These are phyloP conservation scores for Notothenia coriiceps DNA, from an alignment of 2,113 vertebrate species.

Conservation along the genomic window DNA sequence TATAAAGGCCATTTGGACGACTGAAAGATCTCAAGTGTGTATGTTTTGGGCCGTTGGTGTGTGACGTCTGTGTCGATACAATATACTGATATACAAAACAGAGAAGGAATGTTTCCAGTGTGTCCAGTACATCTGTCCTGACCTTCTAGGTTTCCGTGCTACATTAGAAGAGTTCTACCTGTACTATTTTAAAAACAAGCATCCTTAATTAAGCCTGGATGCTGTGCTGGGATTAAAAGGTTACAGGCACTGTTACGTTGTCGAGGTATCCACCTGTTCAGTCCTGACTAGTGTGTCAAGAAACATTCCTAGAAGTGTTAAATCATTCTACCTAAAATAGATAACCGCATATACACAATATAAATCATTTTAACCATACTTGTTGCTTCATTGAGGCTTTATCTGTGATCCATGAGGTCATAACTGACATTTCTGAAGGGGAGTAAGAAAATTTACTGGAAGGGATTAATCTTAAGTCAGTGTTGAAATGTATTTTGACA, in stretches of 20 bases:
- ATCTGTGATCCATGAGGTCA: not conserved
- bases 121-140: slow-evolving; percentile 15
- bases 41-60: not conserved
- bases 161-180: slow-evolving; percentile 19
- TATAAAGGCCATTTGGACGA: not conserved
- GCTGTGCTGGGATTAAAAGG: slow-evolving; percentile 62
- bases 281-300: not conserved
- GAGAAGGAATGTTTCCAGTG: not conserved
- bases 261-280: slow-evolving; percentile 24
- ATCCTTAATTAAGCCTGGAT: slow-evolving; percentile 48
- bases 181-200: slow-evolving; percentile 58
- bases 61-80: not conserved
- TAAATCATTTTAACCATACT: not conserved
- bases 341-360: not conserved
- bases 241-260: slow-evolving; percentile 25
- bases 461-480: not conserved
- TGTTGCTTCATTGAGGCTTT: not conserved
- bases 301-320: slow-evolving; percentile 46
- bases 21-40: not conserved
- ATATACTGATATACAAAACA: not conserved
- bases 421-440: not conserved
- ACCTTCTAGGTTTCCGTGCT: slow-evolving; percentile 27
- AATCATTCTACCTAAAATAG: not conserved
- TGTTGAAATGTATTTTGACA: not conserved
- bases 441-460: not conserved